Evolutionary conservation across 2,888 invertebrate genomes (phyloP), one percentile per base, ranked within the genome.

Genomic region (Ephialtes manifestator): DNA sequence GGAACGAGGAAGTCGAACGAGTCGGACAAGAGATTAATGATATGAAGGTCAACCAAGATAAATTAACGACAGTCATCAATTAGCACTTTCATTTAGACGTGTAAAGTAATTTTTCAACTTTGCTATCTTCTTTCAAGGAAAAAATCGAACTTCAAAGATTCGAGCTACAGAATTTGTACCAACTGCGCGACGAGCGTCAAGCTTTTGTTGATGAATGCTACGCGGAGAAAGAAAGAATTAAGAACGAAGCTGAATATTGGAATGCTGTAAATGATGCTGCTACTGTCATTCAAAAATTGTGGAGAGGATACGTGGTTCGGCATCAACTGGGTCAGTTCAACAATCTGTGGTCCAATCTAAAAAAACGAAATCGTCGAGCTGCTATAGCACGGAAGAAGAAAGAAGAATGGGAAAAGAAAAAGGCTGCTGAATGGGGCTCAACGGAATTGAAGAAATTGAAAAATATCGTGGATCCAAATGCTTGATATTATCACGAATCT

Each of bases 291-390:
- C 93, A 93, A 86, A 81, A 89, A 4, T 4, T 85, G 7, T 92
- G 92, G 92, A 88, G 89, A 84, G 92, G 92, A n/a, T 88, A 90
- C 77, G 92, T 92, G 91, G 93, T 92, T 0, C 89, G 92, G 24
- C 88, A 90, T 11, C 71, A 89, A 83, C 81, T 93, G 63, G 93
- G 92, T n/a, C 72, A 51, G 11, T 92, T 88, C 71, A 85, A 88
- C 20, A 87, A 83, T 35, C 77, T 92, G 4, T 83, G 88, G 84
- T 75, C 74, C 31, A 58, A 35, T 35, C 60, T 89, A 4, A 84
- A 78, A 55, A 90, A 84, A 74, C 85, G 80, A 8, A 89, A 91
- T 72, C 89, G 39, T 65, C 75, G 80, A 5, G 83, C 76, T 4
- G 71, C 76, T 8, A 68, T n/a, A 11, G 71, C 51, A 46, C 81